Evolutionary conservation across 1,140 invertebrate species (phyloP).

Genomic region (Thaumetopoea pityocampa): DNA sequence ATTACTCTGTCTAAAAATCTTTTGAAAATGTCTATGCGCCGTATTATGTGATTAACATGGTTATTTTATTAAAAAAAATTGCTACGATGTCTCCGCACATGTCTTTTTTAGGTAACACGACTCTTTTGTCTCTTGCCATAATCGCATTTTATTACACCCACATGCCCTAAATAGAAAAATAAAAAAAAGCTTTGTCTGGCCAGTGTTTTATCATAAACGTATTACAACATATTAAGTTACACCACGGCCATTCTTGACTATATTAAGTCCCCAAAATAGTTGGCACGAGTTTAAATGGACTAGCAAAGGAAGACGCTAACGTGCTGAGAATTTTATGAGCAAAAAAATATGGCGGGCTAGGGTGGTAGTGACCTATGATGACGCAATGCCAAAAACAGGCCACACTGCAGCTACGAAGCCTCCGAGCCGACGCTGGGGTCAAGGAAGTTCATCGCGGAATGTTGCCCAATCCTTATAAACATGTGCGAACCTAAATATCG

Average conservation of each 20-base stretch:
- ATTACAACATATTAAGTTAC: slow-evolving; percentile 60
- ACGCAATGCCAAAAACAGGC: slow-evolving; percentile 71
- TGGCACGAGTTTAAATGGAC: slow-evolving; percentile 56
- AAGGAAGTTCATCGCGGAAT: slow-evolving; percentile 62
- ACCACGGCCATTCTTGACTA: slow-evolving; percentile 40
- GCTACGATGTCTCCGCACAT: slow-evolving; percentile 13
- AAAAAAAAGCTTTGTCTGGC: slow-evolving; percentile 16
- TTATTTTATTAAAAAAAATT: no score
- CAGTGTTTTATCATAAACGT: slow-evolving; percentile 43
- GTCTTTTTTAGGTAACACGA: slow-evolving; percentile 12
- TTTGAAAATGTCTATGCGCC: no score
- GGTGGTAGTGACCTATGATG: slow-evolving; percentile 71
- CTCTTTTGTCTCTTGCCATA: slow-evolving; percentile 14
- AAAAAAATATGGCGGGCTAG: slow-evolving; percentile 67
- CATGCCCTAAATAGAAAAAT: slow-evolving; percentile 33
- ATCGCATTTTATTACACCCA: slow-evolving; percentile 16
- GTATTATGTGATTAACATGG: no score
- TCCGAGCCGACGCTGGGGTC: slow-evolving; percentile 40
- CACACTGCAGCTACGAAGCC: slow-evolving; percentile 47
- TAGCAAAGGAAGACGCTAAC: slow-evolving; percentile 65
- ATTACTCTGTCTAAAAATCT: no score
- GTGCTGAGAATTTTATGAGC: slow-evolving; percentile 65
- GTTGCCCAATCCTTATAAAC: slow-evolving; percentile 36
- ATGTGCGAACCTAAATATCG: slow-evolving; percentile 39
- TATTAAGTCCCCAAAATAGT: slow-evolving; percentile 58